Percentiles rank a stretch among this genome's conserved stretches.
Evolutionary conservation across 2,797 vertebrate species (phyloP).

Genomic region (Masticophis lateralis): DNA sequence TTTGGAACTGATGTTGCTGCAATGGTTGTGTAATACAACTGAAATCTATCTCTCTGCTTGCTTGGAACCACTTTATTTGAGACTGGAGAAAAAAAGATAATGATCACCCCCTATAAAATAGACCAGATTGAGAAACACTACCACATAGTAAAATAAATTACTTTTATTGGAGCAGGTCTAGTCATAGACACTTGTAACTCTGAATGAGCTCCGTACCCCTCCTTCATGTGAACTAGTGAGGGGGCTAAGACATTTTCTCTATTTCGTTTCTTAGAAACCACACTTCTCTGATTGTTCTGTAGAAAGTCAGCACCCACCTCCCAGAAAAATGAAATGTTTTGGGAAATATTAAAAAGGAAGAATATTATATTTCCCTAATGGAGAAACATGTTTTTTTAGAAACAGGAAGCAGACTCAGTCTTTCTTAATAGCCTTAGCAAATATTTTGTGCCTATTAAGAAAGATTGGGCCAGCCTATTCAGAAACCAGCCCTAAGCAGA

Average conservation of each 20-base stretch:
- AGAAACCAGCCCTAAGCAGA: too few species aligned
- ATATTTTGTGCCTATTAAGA: too few species aligned
- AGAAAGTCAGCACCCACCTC: too few species aligned
- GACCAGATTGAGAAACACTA: not conserved
- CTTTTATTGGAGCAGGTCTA: not conserved
- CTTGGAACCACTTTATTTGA: not conserved
- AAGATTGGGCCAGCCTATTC: too few species aligned
- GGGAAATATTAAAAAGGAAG: too few species aligned
- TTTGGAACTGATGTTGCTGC: not conserved
- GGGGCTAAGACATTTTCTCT: not conserved
- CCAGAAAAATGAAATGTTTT: too few species aligned
- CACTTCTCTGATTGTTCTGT: not conserved
- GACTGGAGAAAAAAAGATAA: accelerated
- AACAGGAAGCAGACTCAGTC: too few species aligned
- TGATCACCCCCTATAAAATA: not conserved
- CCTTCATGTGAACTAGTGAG: not conserved
- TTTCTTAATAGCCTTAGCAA: too few species aligned
- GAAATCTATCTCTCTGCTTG: not conserved
- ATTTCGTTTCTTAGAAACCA: not conserved
- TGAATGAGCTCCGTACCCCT: not conserved
- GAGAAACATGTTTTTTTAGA: too few species aligned
- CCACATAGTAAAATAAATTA: not conserved
- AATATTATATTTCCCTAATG: too few species aligned
- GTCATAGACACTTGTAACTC: not conserved
- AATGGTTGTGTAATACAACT: not conserved